Conservation (phyloP, 1,140 invertebrate species). For the Aphis gossypii region DNA sequence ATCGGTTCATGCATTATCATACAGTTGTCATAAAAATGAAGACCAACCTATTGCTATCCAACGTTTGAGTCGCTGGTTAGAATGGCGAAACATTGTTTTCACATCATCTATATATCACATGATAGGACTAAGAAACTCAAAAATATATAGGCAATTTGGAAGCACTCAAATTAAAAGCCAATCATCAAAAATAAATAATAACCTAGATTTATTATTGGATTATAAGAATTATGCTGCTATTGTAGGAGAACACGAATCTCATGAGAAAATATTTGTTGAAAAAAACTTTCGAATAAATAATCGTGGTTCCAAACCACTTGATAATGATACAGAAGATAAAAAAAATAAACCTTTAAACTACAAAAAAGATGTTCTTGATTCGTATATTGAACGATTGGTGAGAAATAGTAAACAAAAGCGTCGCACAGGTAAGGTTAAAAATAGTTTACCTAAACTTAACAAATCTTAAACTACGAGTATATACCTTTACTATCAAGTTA, state of each 20-base stretch:
- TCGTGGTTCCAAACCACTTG: background rate
- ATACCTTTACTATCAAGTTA: background rate
- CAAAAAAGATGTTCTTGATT: constrained; percentile 6
- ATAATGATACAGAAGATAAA: constrained; percentile 8
- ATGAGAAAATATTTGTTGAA: background rate
- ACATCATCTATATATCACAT: background rate
- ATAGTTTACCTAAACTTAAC: background rate
- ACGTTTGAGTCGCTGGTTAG: constrained; percentile 13
- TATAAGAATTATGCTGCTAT: background rate
- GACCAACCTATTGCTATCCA: background rate
- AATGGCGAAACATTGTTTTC: background rate
- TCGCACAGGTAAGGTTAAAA: constrained; percentile 15
- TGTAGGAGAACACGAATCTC: background rate
- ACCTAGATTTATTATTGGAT: constrained; percentile 30
- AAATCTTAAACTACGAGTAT: background rate
- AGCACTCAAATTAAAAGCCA: background rate
- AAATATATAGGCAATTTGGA: background rate
- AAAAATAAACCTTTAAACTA: background rate
- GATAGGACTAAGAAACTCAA: background rate
- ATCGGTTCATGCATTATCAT: constrained; percentile 29
- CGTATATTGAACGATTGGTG: constrained; percentile 19
- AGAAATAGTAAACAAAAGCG: constrained; percentile 22
- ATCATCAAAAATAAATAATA: background rate
- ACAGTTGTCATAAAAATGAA: background rate
- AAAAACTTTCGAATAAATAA: background rate